Evolutionary conservation across 2,797 vertebrate genomes (phyloP), one percentile per base, ranked within the genome.

Genomic region (Crocidura indochinensis): DNA sequence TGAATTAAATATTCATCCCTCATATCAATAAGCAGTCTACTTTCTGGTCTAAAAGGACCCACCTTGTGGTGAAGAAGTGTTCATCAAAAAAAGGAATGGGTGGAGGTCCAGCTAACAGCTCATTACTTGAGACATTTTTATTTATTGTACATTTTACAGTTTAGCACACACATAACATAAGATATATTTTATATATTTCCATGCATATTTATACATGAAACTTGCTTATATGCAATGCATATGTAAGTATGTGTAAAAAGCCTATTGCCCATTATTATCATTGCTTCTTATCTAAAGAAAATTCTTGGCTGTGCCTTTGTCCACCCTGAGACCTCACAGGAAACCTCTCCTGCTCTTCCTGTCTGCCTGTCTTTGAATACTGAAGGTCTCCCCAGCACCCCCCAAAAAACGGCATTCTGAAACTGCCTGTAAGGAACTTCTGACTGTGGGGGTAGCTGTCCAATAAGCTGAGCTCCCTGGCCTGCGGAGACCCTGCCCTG

Each of bases 61-160:
- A 65, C 2, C 8, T 49, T 2, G 10, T n/a, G 8, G 71, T 20
- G n/a, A 88, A 80, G 29, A 10, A 19, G 46, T 6, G n/a, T 65
- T 83, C 76, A 60, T 51, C 62, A 86, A 67, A 82, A 92, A 49
- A 84, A 83, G 26, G 27, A n/a, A 79, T 38, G 10, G 38, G 6
- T 24, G 24, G 56, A 8, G 15, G 8, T 19, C 20, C 60, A 67
- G 49, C 26, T 6, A 68, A 82, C 56, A 60, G 22, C 17, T 60
- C 22, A 60, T 60, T 60, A 60, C 19, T 20, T 15, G 7, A 60
- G 56, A 60, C 19, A 56, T 20, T 22, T 17, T 60, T 19, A 60
- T 60, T 20, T 60, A 60, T 5, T 60, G 56, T 20, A 27, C 60
- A 83, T 56, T 83, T 80, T 78, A 64, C 29, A 75, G 31, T 27